Conservation (phyloP, 2,888 invertebrate species). For the Phaedon cochleariae region DNA sequence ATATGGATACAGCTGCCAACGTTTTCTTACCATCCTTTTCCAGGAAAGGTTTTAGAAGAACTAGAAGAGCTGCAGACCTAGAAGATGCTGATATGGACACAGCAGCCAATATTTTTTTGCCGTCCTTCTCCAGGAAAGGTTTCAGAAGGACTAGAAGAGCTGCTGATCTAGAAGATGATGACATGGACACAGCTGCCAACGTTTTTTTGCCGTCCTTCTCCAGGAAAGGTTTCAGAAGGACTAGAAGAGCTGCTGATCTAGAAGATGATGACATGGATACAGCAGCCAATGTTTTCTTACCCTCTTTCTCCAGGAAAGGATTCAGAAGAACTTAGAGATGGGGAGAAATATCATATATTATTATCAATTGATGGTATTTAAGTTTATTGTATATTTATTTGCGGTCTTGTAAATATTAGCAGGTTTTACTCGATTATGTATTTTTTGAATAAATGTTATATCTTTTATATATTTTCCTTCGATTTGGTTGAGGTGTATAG, state of each 20-base stretch:
- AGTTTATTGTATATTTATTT: not conserved
- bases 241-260: slow-evolving; percentile 20
- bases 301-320: slow-evolving; percentile 15
- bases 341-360: not conserved
- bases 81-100: slow-evolving; percentile 22
- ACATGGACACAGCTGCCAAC: slow-evolving; percentile 28
- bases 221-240: slow-evolving; percentile 29
- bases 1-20: slow-evolving; percentile 20
- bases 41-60: slow-evolving; percentile 31
- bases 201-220: slow-evolving; percentile 35
- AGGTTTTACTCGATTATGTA: no score
- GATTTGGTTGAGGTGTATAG: not conserved
- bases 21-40: slow-evolving; percentile 32
- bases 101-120: slow-evolving; percentile 1
- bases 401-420: not conserved
- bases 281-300: slow-evolving; percentile 24
- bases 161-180: slow-evolving; percentile 23
- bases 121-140: not conserved
- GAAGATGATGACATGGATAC: slow-evolving; percentile 21
- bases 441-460: not conserved
- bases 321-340: not conserved
- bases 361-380: not conserved
- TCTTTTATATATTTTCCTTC: not conserved
- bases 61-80: slow-evolving; percentile 19
- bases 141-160: slow-evolving; percentile 16